Evolutionary conservation across 30 jellyfish, hydroid and myxozoan genomes (phyloP).

Genomic region (Pelagia noctiluca): DNA sequence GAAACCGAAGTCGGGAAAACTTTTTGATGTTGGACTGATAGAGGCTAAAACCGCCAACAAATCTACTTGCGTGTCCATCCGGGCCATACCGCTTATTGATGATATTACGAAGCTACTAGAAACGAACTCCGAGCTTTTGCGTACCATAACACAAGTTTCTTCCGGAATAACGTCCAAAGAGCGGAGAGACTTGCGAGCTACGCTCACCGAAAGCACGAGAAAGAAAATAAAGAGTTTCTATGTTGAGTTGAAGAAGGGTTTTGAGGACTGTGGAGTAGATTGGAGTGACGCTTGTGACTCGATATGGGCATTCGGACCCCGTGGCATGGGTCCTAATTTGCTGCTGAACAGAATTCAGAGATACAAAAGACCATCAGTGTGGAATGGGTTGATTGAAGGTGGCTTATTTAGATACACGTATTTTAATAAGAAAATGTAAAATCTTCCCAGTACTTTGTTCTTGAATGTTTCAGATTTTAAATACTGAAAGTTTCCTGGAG

Average conservation of each 20-base stretch:
- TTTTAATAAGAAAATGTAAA: too few species aligned
- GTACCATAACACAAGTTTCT: conserved; percentile 66
- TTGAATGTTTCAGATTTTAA: too few species aligned
- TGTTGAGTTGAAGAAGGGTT: conserved; percentile 47
- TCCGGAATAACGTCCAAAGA: conserved; percentile 72
- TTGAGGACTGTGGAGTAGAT: conserved; percentile 68
- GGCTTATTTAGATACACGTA: too few species aligned
- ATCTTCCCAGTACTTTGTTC: too few species aligned
- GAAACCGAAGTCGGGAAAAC: conserved; percentile 25
- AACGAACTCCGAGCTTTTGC: conserved; percentile 61
- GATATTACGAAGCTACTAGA: conserved; percentile 65
- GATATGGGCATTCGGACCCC: conserved; percentile 98
- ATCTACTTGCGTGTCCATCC: conserved; percentile 68
- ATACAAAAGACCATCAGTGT: conserved; percentile 75
- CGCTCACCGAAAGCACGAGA: conserved; percentile 51
- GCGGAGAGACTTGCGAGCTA: conserved; percentile 49
- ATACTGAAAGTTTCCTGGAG: too few species aligned
- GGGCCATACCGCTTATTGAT: conserved; percentile 83
- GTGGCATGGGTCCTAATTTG: conserved; percentile 84
- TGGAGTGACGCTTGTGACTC: conserved; percentile 72
- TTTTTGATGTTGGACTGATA: conserved; percentile 84
- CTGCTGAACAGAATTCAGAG: conserved; percentile 75
- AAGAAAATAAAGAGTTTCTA: conserved; percentile 52
- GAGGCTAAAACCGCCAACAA: conserved; percentile 89
- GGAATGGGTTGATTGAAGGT: conserved; percentile 75